These are phyloP conservation scores for Poeciliopsis turneri DNA, from an alignment of 2,797 vertebrate genomes.

Conservation along the genomic window DNA sequence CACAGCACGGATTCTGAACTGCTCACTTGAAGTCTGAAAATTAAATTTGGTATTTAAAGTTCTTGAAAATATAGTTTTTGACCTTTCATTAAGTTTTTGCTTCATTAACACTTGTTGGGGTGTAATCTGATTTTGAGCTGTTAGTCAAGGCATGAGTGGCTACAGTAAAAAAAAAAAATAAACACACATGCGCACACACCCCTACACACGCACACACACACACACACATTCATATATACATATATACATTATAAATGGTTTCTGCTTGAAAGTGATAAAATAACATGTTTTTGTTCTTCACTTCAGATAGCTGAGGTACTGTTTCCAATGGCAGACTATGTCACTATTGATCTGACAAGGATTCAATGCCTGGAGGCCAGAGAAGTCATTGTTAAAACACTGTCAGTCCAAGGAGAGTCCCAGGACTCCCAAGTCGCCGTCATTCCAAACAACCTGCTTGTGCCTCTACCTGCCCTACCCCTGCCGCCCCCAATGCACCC, in stretches of 20 bases:
- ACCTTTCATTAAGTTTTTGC: background rate
- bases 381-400: constrained; percentile 90
- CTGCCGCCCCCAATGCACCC: constrained; percentile 68
- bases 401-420: constrained; percentile 94
- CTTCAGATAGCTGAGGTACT: constrained; percentile 91
- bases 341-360: constrained; percentile 84
- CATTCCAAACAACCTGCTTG: constrained; percentile 92
- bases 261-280: background rate
- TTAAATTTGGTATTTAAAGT: background rate
- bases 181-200: too few species aligned
- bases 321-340: constrained; percentile 87
- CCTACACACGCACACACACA: too few species aligned
- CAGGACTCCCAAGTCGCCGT: constrained; percentile 85
- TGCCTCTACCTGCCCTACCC: constrained; percentile 85
- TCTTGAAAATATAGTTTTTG: background rate
- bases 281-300: background rate
- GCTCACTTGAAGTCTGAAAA: background rate
- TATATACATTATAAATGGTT: background rate
- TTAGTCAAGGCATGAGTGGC: background rate
- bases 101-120: background rate
- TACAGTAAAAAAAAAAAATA: background rate
- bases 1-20: background rate
- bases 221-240: too few species aligned
- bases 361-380: constrained; percentile 89
- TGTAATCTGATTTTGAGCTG: background rate